Evolutionary conservation across 2,888 invertebrate species (phyloP), one percentile per base, ranked within the genome.

Genomic region (Palloptera scutellata): DNA sequence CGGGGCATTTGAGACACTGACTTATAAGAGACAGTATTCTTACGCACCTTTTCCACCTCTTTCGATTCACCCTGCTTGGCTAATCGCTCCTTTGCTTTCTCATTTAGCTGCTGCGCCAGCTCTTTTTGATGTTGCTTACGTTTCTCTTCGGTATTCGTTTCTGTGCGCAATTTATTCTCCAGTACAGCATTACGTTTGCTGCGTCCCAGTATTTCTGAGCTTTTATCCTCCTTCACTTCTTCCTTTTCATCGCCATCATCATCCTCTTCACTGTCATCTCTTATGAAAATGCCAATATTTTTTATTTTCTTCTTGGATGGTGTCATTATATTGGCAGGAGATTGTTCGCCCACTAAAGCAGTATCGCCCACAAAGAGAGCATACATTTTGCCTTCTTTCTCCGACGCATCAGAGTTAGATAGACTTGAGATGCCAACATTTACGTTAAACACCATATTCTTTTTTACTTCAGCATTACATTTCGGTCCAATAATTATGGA

Each of bases 361-460:
- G 98, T 99, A 83, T 99, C 99, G 3, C 98, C 98, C 76, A 99
- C 89, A 80, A 97, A 98, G 2, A 99, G 87, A 0, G 98, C 97
- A 81, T 97, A 97, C 0, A 85, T 87, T 87, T 97, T 97, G 48
- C 92, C 92, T 85, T 95, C 94, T 77, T 94, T 94, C 13, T 96
- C 95, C 8, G 90, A 88, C 1, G 94, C 91, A 20, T 93, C 92
- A 72, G 90, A 89, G 83, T 98, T 98, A 11, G 88, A 87, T 58
- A 99, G 87, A 81, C 92, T 93, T 1, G 94, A 89, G 64, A 99
- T 88, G 13, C 99, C 99, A 74, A 99, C 90, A 80, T 95, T 96
- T 10, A 99, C 89, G 83, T 98, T 98, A 81, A 98, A 98, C 0
- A 97, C 91, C 98, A 99, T 98, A 64, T 96, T 96, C 84, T 96